Conservation (phyloP, 1,140 invertebrate species). For the Rhynchophorus ferrugineus region DNA sequence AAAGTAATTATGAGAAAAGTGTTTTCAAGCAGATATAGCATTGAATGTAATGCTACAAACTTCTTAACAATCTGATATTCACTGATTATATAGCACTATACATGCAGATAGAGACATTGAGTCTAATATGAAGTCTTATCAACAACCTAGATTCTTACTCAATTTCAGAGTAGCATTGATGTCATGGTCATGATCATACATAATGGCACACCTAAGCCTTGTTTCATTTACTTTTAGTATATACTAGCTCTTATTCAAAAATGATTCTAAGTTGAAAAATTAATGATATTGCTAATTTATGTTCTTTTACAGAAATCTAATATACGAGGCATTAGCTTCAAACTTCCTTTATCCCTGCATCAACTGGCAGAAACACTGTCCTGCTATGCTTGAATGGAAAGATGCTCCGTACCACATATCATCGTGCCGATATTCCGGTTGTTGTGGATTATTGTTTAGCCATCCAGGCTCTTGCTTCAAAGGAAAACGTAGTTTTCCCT, state of each 20-base stretch:
- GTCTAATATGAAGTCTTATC: no score
- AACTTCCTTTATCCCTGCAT: slow-evolving; percentile 35
- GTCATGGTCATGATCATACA: no score
- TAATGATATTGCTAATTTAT: no score
- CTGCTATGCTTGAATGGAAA: slow-evolving; percentile 28
- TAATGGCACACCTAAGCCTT: no score
- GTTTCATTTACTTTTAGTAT: no score
- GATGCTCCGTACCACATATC: slow-evolving; percentile 32
- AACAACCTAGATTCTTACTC: no score
- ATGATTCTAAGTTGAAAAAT: no score
- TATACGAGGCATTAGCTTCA: slow-evolving; percentile 33
- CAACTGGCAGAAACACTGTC: slow-evolving; percentile 33
- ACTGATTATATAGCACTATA: no score
- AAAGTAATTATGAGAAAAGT: background rate
- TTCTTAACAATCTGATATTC: background rate
- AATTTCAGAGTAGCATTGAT: no score
- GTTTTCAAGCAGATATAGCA: background rate
- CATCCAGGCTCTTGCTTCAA: slow-evolving; percentile 29
- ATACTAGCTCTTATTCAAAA: no score
- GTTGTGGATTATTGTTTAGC: slow-evolving; percentile 25
- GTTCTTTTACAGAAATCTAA: slow-evolving; percentile 22
- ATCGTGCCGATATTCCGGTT: slow-evolving; percentile 27
- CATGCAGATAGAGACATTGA: no score
- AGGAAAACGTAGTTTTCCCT: slow-evolving; percentile 27
- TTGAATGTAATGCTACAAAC: no score